Evolutionary conservation across 2,797 vertebrate genomes (phyloP).

Genomic region (Ispidina lecontei): DNA sequence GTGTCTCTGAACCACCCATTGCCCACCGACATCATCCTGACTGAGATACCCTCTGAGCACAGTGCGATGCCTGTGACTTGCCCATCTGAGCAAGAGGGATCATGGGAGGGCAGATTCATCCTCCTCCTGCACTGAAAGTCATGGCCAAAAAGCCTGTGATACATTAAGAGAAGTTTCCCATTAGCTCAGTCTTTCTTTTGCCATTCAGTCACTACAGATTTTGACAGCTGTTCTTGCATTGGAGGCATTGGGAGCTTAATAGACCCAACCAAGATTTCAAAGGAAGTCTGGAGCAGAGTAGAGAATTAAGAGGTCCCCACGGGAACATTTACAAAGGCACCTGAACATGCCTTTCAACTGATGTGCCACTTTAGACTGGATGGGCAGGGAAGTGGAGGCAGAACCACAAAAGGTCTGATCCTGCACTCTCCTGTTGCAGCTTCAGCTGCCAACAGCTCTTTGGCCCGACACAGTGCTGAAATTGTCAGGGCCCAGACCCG

Average conservation of each 20-base stretch:
- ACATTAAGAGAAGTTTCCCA: neutral
- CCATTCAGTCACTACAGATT: neutral
- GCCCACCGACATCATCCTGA: neutral
- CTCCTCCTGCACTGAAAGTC: neutral
- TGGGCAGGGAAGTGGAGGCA: neutral
- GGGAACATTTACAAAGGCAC: neutral
- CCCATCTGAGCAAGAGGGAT: neutral
- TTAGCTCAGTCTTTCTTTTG: neutral
- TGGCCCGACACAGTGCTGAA: neutral
- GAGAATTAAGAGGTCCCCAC: neutral
- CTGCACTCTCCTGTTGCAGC: neutral
- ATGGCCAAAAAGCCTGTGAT: neutral
- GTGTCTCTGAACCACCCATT: neutral
- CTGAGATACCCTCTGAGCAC: neutral
- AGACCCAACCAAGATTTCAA: fast-evolving
- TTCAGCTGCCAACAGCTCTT: neutral
- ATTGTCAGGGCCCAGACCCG: neutral
- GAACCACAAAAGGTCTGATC: neutral
- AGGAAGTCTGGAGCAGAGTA: neutral
- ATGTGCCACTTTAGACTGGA: neutral
- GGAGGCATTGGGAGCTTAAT: neutral
- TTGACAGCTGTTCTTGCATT: neutral
- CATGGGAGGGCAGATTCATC: neutral
- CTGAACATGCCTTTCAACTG: neutral
- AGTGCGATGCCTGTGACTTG: neutral